Base-by-base conservation (phyloP, 2,113 vertebrate species). In the Cebus imitator region DNA sequence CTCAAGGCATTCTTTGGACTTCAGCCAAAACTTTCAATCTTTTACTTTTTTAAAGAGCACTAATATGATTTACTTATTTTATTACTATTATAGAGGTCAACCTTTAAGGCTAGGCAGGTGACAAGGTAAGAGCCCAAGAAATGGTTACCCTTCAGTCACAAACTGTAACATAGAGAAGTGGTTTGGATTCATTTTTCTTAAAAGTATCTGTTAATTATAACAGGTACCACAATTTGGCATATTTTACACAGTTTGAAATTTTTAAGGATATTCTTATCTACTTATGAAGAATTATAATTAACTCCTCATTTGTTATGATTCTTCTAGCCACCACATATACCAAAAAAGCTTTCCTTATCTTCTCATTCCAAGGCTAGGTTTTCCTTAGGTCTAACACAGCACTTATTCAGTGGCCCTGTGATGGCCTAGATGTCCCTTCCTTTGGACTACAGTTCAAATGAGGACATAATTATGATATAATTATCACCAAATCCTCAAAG, bases 221-320 rank as follows among this genome's bases (percentile, higher is more conserved):
- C 1, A 70, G 37, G 16, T 8, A 66, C 4, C 40, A 25, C 16
- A 27, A 66, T 8, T 64, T 86, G 48, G 23, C n/a, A 27, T 75
- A 75, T 84, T 92, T 82, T 43, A 86, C 9, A 88, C n/a, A 83
- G 3, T 61, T n/a, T 80, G 27, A 91, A n/a, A 87, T 88, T 43
- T 80, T 81, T 52, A 40, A 27, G 55, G 23, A 40, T 86, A 68
- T 58, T 85, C 8, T 35, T 73, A 64, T 52, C 48, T 83, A 88
- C 7, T 70, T 96, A 57, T 21, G 20, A 1, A 93, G 43, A 12
- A 40, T 89, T 73, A 66, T 58, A 76, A 95, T 80, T 78, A 72
- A 55, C 25, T 93, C 88, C 13, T 78, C 30, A 18, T 55, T 72
- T 88, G 5, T 61, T 78, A 30, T 72, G 32, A 64, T 55, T 72